A percentile compares a stretch with the other conserved stretches of the same genome.
phyloP scores from a whole-genome alignment of 2,113 vertebrate species.

The Gulo gulo region DNA sequence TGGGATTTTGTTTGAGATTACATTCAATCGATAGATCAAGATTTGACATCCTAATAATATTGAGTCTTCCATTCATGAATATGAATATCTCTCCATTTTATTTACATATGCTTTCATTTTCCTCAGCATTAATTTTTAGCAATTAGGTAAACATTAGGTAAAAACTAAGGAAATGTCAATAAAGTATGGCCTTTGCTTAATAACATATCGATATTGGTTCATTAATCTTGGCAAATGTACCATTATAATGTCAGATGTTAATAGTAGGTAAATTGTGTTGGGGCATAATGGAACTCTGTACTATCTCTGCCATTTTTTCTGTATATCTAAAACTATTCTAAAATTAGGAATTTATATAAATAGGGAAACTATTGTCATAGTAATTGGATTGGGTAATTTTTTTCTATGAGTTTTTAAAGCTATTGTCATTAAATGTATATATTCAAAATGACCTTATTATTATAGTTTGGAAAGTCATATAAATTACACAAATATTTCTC shows the following conservation, averaged over 20 bases:
- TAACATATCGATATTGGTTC: background rate
- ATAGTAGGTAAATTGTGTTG: background rate
- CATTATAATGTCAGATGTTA: background rate
- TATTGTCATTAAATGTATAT: background rate
- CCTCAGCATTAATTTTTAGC: background rate
- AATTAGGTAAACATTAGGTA: background rate
- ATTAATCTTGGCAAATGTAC: background rate
- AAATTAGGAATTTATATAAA: background rate
- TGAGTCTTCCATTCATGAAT: background rate
- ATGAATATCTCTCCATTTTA: background rate
- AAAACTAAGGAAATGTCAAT: background rate
- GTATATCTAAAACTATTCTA: background rate
- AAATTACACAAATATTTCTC: background rate
- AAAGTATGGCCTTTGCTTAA: background rate
- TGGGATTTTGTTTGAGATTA: background rate
- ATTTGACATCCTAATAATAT: background rate
- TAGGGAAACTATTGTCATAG: background rate
- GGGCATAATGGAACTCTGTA: background rate
- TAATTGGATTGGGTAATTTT: background rate
- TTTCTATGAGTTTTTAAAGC: background rate
- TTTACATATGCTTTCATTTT: background rate
- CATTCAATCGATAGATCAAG: background rate
- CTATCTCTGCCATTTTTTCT: background rate
- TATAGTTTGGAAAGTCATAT: background rate
- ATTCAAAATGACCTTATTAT: background rate